Base-by-base conservation (phyloP, 2,888 invertebrate species). In the Lepidonotus clava region DNA sequence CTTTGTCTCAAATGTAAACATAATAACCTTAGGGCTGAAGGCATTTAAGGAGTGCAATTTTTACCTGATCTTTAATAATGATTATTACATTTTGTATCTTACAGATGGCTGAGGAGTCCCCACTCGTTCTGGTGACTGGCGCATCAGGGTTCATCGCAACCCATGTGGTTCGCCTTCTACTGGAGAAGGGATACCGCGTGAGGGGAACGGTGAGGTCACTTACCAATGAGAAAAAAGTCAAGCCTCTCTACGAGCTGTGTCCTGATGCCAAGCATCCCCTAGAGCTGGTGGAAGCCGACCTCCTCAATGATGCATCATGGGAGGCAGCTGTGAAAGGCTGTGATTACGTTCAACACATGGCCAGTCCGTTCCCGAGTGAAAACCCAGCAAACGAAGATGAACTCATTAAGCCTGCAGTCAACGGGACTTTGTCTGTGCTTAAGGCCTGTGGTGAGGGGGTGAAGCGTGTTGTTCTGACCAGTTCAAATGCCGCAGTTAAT, bases 381-480 rank as follows among this genome's bases (percentile, higher is more conserved):
- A 88, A 90, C 14, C 93, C 94, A 5, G 91, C 93, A 67, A 93
- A 94, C 88, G 94, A 94, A 84, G 91, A 92, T 77, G 94, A 94
- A 77, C 88, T 95, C 2, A 92, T 95, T 32, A 92, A 93, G 86
- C 94, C 95, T 2, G 95, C 95, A 18, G 94, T 95, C 21, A 94
- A 95, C 61, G 95, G 95, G 2, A 95, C 95, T 0, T 91, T 93
- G 87, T 92, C 92, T 85, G 94, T 95, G 0, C 91, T 95, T 11
- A 93, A 94, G 89, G 95, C 95, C 36, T 94, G 94, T 89, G 92
- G 92, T 85, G 93, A 92, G 80, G 92, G 94, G 18, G 95, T 95
- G 76, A 94, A 94, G 90, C 93, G 95, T 88, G 95, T 95, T 24
- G 95, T 95, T 21, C 91, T 95, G 32, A 95, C 95, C 1, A 95